Percentiles rank a stretch among this genome's conserved stretches.
Conservation (phyloP, 1,140 invertebrate genomes). For the honey bee (Apis mellifera) region Amel_HAv3.1 CM009931.2:18669501-18670000, state of each 20-base stretch:
- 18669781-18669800: no score
- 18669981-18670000: conserved; percentile 22
- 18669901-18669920: neutral
- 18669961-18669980: neutral
- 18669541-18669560: conserved; percentile 14
- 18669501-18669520: conserved; percentile 34
- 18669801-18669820: neutral
- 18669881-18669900: neutral
- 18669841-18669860: neutral
- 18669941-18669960: neutral
- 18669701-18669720: conserved; percentile 30
- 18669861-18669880: neutral
- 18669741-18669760: neutral
- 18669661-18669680: conserved; percentile 11
- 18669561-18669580: conserved; percentile 3
- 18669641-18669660: neutral
- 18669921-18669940: neutral
- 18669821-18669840: neutral
- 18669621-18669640: conserved; percentile 25
- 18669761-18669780: no score
- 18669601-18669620: conserved; percentile 5
- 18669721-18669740: neutral
- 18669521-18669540: conserved; percentile 26
- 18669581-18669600: conserved; percentile 51
- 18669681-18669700: neutral